phyloP scores from a whole-genome alignment of 2,797 vertebrate species.

The Erpetoichthys calabaricus region DNA sequence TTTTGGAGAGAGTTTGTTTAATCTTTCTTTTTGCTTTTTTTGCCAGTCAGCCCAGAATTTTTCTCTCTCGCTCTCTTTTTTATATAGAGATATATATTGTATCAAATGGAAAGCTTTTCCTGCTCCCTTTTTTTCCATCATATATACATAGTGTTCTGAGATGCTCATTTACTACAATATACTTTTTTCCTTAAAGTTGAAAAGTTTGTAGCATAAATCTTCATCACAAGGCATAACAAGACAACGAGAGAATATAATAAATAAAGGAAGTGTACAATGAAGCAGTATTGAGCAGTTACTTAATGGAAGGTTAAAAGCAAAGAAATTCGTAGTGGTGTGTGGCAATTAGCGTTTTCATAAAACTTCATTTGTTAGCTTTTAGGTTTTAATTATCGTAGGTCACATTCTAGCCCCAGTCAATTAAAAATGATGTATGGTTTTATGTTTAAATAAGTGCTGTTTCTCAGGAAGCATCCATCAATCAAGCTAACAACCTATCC shows the following conservation, averaged over 20 bases:
- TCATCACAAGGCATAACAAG: constrained; percentile 8
- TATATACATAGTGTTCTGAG: constrained; percentile 22
- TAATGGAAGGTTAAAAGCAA: constrained; percentile 37
- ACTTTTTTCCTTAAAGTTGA: constrained; percentile 24
- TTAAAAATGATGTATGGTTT: constrained; percentile 71
- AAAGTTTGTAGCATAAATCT: constrained; percentile 27
- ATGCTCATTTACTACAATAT: constrained; percentile 19
- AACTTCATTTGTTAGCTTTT: constrained; percentile 44
- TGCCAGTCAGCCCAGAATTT: constrained; percentile 23
- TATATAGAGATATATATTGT: too few species aligned
- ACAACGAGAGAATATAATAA: constrained; percentile 14
- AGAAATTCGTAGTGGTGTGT: constrained; percentile 28
- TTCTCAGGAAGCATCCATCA: constrained; percentile 47
- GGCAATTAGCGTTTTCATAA: constrained; percentile 23
- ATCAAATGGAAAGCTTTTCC: constrained; percentile 15
- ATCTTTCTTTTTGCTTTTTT: constrained; percentile 22
- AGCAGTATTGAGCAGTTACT: constrained; percentile 34
- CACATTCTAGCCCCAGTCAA: constrained; percentile 45
- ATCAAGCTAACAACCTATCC: constrained; percentile 43
- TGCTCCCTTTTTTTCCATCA: constrained; percentile 20
- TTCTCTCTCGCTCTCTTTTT: not conserved
- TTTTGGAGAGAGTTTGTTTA: constrained; percentile 21
- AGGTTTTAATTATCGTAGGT: constrained; percentile 45
- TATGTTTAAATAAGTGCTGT: constrained; percentile 34
- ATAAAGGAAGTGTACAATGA: constrained; percentile 28